Evolutionary conservation across 2,888 invertebrate species (phyloP), one percentile per base, ranked within the genome.

Genomic region (Eledona agricola): DNA sequence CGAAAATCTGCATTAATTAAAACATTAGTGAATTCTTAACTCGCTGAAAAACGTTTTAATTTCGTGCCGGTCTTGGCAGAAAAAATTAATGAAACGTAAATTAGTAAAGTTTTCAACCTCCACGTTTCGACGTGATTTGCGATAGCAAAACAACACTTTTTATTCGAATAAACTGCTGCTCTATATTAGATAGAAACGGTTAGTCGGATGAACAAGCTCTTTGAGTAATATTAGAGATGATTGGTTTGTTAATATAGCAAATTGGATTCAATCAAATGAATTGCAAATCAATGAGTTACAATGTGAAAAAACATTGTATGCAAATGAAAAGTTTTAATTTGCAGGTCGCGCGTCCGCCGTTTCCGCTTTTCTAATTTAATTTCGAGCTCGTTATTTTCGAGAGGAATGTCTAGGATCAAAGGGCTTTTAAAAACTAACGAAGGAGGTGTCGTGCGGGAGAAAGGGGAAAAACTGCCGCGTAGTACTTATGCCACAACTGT

Each of bases 401-500:
- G 28, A 25, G 19, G 38, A 37, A 38, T 26, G n/a, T 26, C 7
- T 9, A 25, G 38, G 28, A 43, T 29, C 28, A 23, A 45, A 45
- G 12, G 32, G 10, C 3, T 13, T 13, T 40, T 15, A 26, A 28
- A 12, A 5, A 4, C 9, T 25, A 11, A 11, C 10, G 5, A 25
- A 9, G 10, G 13, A 26, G 20, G 15, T 25, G 4, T 9, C 6
- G 13, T 25, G 11, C 11, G 12, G 4, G 7, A 17, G 17, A 12
- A 28, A 17, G 2, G 22, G 37, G 12, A 23, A 11, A 29, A 20
- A 29, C n/a, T 9, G 16, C 7, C 20, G 19, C 4, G 2, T 7
- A 9, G 19, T 31, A 26, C 37, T 51, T 51, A 51, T 51, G 40
- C 47, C 47, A 53, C 47, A 53, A 53, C 53, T 32, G 47, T 56